Percentiles rank a stretch among this genome's conserved stretches.
phyloP scores from a whole-genome alignment of 2,113 vertebrate genomes.

The Dicaeum eximium region DNA sequence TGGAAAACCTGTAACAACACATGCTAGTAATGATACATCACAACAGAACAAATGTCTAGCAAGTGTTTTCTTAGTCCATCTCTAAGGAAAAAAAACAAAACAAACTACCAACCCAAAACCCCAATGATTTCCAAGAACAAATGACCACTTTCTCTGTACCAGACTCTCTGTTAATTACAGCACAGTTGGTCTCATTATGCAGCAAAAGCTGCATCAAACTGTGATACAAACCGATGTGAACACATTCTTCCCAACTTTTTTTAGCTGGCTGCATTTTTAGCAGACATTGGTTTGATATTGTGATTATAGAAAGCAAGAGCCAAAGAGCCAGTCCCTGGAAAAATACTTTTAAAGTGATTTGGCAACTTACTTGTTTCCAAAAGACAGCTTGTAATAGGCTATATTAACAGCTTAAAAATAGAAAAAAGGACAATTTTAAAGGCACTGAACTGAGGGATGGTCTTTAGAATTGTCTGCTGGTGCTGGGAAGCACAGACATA shows the following conservation, averaged over 20 bases:
- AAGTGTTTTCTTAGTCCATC: not conserved
- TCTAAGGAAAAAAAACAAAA: not conserved
- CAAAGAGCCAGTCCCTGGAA: not conserved
- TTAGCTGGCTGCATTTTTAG: not conserved
- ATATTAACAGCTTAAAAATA: not conserved
- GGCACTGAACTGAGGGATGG: not conserved
- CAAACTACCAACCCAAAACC: not conserved
- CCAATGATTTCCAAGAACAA: conserved; percentile 7
- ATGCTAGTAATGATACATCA: not conserved
- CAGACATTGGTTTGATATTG: not conserved
- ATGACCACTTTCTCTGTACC: not conserved
- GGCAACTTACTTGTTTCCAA: not conserved
- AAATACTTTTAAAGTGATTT: not conserved
- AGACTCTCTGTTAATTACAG: not conserved
- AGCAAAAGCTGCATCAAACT: not conserved
- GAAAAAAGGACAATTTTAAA: not conserved
- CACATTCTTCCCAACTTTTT: not conserved
- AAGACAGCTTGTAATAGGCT: not conserved
- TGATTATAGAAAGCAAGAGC: not conserved
- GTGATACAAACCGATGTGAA: not conserved
- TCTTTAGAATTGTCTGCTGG: not conserved
- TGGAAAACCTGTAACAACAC: not conserved
- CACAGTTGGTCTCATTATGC: not conserved
- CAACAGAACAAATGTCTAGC: not conserved
- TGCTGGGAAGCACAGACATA: not conserved